Conservation (phyloP, 2,888 invertebrate species). For the Metalampra italica region DNA sequence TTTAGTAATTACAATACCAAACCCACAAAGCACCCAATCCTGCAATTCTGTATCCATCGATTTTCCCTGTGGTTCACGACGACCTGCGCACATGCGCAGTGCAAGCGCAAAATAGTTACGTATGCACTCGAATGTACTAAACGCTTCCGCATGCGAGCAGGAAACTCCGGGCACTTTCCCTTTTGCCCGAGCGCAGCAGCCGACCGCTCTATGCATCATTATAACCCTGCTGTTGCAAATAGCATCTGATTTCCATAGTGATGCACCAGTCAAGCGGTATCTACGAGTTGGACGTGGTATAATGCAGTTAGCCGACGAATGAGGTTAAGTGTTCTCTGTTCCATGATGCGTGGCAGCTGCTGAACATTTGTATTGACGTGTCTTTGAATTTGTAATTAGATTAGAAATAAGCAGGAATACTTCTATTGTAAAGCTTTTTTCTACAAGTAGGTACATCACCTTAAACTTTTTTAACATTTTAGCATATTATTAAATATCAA, state of each 20-base stretch:
- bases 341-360: conserved; percentile 63
- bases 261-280: conserved; percentile 18
- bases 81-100: conserved; percentile 2
- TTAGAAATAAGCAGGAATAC: not conserved
- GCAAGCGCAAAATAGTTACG: conserved; percentile 20
- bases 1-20: too few species aligned
- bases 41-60: not conserved
- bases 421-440: not conserved
- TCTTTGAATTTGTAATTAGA: conserved; percentile 1
- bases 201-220: conserved; percentile 60
- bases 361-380: conserved; percentile 48
- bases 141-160: conserved; percentile 74
- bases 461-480: too few species aligned
- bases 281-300: conserved; percentile 40
- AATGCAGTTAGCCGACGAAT: conserved; percentile 69
- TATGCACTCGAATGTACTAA: conserved; percentile 37
- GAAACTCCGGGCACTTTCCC: conserved; percentile 73
- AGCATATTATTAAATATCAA: too few species aligned
- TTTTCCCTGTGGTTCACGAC: not conserved
- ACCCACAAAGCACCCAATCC: too few species aligned
- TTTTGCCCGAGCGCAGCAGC: conserved; percentile 75
- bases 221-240: conserved; percentile 45
- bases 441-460: too few species aligned
- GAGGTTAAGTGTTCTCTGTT: conserved; percentile 66
- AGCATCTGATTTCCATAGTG: conserved; percentile 19